Conservation (phyloP, 1,140 invertebrate genomes). For the Pachyrhynchus sulphureomaculatus region DNA sequence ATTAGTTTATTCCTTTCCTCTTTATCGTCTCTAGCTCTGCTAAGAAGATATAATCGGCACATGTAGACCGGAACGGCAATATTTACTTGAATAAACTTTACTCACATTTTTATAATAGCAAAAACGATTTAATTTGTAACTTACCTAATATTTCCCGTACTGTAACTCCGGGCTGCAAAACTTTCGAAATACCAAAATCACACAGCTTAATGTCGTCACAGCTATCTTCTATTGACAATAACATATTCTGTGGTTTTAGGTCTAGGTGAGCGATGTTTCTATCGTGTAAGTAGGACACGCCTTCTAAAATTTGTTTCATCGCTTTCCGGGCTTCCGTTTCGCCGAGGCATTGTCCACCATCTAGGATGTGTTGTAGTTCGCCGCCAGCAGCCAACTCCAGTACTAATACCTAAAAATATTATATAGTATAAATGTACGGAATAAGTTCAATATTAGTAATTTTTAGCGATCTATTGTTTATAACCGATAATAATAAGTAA, state of each 20-base stretch:
- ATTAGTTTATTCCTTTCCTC: no score
- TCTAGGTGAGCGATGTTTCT: conserved; percentile 90
- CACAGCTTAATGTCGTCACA: conserved; percentile 79
- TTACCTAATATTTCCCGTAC: conserved; percentile 92
- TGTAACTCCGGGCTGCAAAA: conserved; percentile 84
- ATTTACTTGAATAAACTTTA: no score
- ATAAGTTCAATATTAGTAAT: no score
- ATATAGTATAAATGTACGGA: not conserved
- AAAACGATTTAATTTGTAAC: conserved; percentile 47
- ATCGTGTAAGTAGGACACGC: conserved; percentile 85
- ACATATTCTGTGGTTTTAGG: conserved; percentile 93
- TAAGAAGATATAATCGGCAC: no score
- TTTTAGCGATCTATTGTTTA: no score
- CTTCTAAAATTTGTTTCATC: conserved; percentile 85
- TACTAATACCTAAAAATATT: conserved; percentile 60
- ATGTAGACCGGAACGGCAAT: no score
- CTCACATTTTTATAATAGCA: no score
- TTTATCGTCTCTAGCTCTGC: no score
- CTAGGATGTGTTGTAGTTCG: conserved; percentile 87
- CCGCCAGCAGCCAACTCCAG: conserved; percentile 71
- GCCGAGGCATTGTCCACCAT: conserved; percentile 81
- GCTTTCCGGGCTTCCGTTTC: conserved; percentile 77
- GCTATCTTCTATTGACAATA: conserved; percentile 70
- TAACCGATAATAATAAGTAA: no score
- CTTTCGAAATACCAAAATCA: conserved; percentile 92